These are phyloP conservation scores for Dolichomitus sp. DNA, from an alignment of 2,888 invertebrate genomes.

Conservation along the genomic window DNA sequence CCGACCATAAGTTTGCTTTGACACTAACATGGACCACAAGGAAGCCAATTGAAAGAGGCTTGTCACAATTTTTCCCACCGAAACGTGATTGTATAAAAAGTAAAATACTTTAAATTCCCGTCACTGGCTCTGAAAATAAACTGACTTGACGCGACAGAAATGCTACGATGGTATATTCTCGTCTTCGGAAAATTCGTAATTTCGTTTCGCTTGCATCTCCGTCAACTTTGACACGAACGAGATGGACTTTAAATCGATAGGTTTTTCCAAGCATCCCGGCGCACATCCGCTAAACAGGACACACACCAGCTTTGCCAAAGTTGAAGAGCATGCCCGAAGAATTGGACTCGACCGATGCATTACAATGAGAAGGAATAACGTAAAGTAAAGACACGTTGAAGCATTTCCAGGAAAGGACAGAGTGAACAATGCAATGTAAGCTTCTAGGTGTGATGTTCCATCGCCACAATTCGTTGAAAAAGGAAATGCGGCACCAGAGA, in stretches of 20 bases:
- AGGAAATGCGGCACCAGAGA: neutral
- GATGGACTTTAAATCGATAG: constrained; percentile 6
- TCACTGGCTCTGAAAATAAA: neutral
- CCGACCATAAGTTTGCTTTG: neutral
- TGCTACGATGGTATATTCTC: neutral
- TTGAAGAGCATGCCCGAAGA: neutral
- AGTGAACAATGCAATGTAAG: neutral
- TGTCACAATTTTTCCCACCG: neutral
- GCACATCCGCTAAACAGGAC: neutral
- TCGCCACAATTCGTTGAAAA: constrained; percentile 3
- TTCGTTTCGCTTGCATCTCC: constrained; percentile 1
- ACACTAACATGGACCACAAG: neutral
- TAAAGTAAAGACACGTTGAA: neutral
- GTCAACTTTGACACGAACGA: constrained; percentile 7
- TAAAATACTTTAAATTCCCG: neutral
- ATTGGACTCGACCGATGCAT: constrained; percentile 12
- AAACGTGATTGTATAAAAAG: neutral
- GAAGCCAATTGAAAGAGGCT: neutral
- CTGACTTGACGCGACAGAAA: neutral
- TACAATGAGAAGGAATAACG: constrained; percentile 18
- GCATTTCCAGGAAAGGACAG: neutral
- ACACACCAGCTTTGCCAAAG: no score
- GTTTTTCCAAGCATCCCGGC: neutral
- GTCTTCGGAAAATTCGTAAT: neutral
- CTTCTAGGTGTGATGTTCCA: neutral